Conservation (phyloP, 2,797 vertebrate genomes). For the Micropoecilia bifurca region DNA sequence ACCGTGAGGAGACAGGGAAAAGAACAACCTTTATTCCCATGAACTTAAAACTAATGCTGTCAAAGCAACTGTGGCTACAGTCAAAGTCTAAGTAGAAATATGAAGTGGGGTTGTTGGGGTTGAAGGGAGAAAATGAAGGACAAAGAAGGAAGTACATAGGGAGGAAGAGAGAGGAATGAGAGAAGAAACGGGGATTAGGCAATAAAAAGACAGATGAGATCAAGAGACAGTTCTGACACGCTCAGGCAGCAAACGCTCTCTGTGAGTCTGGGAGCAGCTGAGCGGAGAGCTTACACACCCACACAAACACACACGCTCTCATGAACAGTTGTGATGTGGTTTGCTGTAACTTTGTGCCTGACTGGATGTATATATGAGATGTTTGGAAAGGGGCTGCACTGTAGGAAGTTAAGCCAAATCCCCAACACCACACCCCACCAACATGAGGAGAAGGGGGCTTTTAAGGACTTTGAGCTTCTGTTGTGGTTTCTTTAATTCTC, state of each 20-base stretch:
- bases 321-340: conserved; percentile 70
- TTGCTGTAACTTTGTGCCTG: conserved; percentile 62
- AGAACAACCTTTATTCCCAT: conserved; percentile 29
- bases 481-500: conserved; percentile 76
- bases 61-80: conserved; percentile 38
- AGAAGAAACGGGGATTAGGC: conserved; percentile 62
- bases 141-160: conserved; percentile 17
- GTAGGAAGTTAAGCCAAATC: conserved; percentile 73
- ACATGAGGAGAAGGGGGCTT: conserved; percentile 66
- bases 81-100: conserved; percentile 39
- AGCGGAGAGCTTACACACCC: conserved; percentile 41
- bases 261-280: conserved; percentile 69
- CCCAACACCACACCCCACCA: conserved; percentile 69
- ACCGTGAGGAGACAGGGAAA: conserved; percentile 13
- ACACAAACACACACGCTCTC: conserved; percentile 43
- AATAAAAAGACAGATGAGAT: conserved; percentile 77
- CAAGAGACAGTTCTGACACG: conserved; percentile 70
- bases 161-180: conserved; percentile 25
- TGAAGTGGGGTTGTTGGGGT: conserved; percentile 21
- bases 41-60: conserved; percentile 26
- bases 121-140: conserved; percentile 45
- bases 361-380: conserved; percentile 71
- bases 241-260: conserved; percentile 60
- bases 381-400: conserved; percentile 66
- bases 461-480: conserved; percentile 66